Percentiles rank a stretch among this genome's conserved stretches.
These are phyloP conservation scores for Scrobipalpa atriplicella DNA, from an alignment of 2,888 invertebrate species.

Conservation along the genomic window DNA sequence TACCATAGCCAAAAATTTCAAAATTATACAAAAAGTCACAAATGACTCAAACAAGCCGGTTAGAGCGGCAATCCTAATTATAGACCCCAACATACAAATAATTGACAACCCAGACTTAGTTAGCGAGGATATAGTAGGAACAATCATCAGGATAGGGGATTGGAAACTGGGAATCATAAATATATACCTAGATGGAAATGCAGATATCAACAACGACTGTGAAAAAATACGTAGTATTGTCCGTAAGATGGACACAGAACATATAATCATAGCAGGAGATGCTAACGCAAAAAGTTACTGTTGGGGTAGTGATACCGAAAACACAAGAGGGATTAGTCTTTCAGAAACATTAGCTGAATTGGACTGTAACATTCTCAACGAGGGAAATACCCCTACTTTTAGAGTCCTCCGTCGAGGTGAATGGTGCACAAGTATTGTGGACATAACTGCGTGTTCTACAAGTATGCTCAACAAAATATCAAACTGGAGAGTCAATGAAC, in stretches of 20 bases:
- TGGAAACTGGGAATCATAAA: not conserved
- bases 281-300: constrained; percentile 32
- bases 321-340: not conserved
- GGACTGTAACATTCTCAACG: not conserved
- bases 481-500: not conserved
- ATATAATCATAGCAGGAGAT: constrained; percentile 32
- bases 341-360: not conserved
- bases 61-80: not conserved
- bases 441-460: not conserved
- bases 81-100: not conserved
- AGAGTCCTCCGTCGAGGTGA: not conserved
- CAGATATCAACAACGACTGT: constrained; percentile 18
- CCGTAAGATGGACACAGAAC: not conserved
- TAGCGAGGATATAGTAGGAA: constrained; percentile 8
- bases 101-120: not conserved
- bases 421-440: not conserved
- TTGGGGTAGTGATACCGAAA: constrained; percentile 29
- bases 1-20: not conserved
- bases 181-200: constrained; percentile 16
- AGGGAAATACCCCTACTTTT: not conserved
- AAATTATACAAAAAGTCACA: not conserved
- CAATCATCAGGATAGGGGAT: not conserved
- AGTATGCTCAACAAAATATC: not conserved
- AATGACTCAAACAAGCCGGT: not conserved
- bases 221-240: not conserved